Conservation (phyloP, 2,888 invertebrate species). For the Drosophila picticornis region DNA sequence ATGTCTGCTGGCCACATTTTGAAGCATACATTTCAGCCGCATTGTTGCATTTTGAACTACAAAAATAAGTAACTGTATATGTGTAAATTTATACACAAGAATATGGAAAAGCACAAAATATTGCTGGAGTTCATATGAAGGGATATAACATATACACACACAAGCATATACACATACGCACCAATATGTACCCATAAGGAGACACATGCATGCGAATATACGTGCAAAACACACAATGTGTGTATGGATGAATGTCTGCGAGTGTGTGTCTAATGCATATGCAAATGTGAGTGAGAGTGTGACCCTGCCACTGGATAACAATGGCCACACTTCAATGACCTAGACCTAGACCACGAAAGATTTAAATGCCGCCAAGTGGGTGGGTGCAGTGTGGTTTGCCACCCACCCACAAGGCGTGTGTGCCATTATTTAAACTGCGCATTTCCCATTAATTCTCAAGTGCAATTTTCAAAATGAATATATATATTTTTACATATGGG, state of each 20-base stretch:
- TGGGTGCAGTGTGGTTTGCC: conserved; percentile 12
- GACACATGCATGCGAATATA: conserved; percentile 3
- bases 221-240: background rate
- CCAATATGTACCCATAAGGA: conserved; percentile 5
- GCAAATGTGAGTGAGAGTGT: conserved; percentile 30
- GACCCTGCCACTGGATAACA: conserved; percentile 48
- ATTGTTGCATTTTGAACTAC: conserved; percentile 20
- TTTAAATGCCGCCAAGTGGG: conserved; percentile 41
- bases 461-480: conserved; percentile 12
- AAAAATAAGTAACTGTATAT: background rate
- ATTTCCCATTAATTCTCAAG: conserved; percentile 20
- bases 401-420: conserved; percentile 22
- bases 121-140: conserved; percentile 6
- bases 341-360: conserved; percentile 49
- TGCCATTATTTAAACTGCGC: conserved; percentile 37
- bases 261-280: conserved; percentile 23
- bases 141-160: background rate
- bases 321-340: conserved; percentile 47
- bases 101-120: background rate
- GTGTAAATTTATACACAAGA: background rate
- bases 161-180: background rate
- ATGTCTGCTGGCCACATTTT: conserved; percentile 22
- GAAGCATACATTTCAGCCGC: conserved; percentile 31
- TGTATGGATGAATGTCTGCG: conserved; percentile 9
- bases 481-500: background rate